These are phyloP conservation scores for Brachyrhaphis roseni DNA, from an alignment of 2,797 vertebrate species.

Conservation along the genomic window DNA sequence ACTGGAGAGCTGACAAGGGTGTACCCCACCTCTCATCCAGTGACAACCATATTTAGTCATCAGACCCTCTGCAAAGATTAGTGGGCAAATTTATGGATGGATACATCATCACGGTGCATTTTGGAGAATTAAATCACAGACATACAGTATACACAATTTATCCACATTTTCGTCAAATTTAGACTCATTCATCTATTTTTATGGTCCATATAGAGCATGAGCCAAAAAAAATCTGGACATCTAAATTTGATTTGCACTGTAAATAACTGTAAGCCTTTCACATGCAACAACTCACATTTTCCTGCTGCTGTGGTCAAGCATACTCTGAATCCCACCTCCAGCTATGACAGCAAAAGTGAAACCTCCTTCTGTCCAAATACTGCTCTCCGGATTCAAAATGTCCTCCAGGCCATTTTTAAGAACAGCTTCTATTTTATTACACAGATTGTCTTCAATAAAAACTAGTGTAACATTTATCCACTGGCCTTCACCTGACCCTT, in stretches of 20 bases:
- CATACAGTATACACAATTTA: neutral
- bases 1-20: too few species aligned
- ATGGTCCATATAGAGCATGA: too few species aligned
- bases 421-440: neutral
- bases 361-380: neutral
- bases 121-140: neutral
- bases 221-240: neutral
- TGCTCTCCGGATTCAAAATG: neutral
- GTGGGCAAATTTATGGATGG: too few species aligned
- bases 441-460: neutral
- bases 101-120: neutral
- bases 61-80: too few species aligned
- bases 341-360: neutral
- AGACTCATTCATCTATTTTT: neutral
- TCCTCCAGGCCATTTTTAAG: neutral
- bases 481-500: neutral
- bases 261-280: slow-evolving; percentile 5
- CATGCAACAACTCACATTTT: neutral
- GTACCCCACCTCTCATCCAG: too few species aligned
- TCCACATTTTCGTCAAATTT: slow-evolving; percentile 1
- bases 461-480: slow-evolving; percentile 1
- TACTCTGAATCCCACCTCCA: neutral
- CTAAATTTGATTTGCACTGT: neutral
- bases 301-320: neutral
- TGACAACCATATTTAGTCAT: too few species aligned